Evolutionary conservation across 2,888 invertebrate genomes (phyloP), one percentile per base, ranked within the genome.

Genomic region (Clostera curtula): DNA sequence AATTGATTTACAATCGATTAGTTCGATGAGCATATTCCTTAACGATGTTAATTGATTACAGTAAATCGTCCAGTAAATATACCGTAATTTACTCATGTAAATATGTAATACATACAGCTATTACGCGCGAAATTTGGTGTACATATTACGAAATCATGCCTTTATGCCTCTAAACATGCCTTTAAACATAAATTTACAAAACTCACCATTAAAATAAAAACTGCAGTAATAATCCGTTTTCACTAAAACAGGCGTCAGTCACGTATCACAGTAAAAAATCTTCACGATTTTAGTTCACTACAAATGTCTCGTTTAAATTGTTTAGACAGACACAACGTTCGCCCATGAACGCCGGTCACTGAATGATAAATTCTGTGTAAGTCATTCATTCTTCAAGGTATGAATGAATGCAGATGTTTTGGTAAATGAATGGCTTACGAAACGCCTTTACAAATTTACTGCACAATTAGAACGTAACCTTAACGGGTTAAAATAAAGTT

Each of bases 401-500:
- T 48, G 56, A 56, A 57, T 57, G 57, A 50, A 51, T 44, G 44
- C 50, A 56, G 59, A 63, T 54, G 56, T 43, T 40, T 36, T 20
- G 24, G 19, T 20, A 11, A 17, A 36, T 27, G 27, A 37, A 24
- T 10, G 12, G 17, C 19, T 8, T 4, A 10, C 13, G 25, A 25
- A 38, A 34, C 6, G 33, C 7, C 3, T n/a, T 32, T 43, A 6
- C 11, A 4, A 8, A 5, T 2, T 2, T 5, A 2, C 15, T 12
- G 34, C 0, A 5, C 7, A 1, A 55, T 37, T 40, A 44, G n/a
- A 25, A 22, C 36, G 27, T 31, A 53, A 36, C 0, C 0, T 0
- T 0, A 0, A 1, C 0, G 0, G 0, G 0, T 1, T 43, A 51
- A 30, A 28, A 39, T 34, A 9, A 0, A 17, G 27, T 27, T 32